Base-by-base conservation (phyloP, 1,140 invertebrate species). In the Drosophila azteca region DNA sequence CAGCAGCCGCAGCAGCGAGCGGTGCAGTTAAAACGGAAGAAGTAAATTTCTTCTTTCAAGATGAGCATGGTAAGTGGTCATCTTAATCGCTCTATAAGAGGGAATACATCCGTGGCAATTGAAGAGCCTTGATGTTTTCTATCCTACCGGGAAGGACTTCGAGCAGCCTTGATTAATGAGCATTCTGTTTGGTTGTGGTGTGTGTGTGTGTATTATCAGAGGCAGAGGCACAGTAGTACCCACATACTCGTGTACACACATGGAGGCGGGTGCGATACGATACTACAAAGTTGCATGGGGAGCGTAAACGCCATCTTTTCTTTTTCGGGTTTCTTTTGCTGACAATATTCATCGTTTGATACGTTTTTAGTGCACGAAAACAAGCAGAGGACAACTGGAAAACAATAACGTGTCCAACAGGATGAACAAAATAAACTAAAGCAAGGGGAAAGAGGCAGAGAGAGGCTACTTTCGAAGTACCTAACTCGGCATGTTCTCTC, bases 301-400 rank as follows among this genome's bases (percentile, higher is more conserved):
- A 73, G 80, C 80, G 81, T 84, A 77, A 87, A 79, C 83, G 75
- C 79, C 84, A 88, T 87, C 84, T 87, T 83, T 77, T 82, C 87
- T 79, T 87, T 87, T 83, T 78, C 78, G 74, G 70, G 80, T 87
- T 78, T 70, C 79, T 83, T 83, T 79, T 87, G 78, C 77, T 75
- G 76, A 80, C 79, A 72, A 73, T 79, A 88, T 88, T 87, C 76
- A 88, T 87, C 84, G 76, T 74, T 79, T 88, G 66, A 79, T 77
- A 72, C 71, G 64, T 71, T 83, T 83, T 79, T 65, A 45, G 63
- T 66, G 65, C 57, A 26, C 44, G 46, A 29, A 50, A 62, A 61
- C 54, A 31, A 57, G 53, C 43, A 26, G 63, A 55, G 48, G 49
- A 59, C 70, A 64, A 44, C 62, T 62, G 59, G 62, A 48, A 49